Percentiles rank a stretch among this genome's conserved stretches.
Conservation (phyloP, 2,888 invertebrate species). For the Malacosoma neustria region DNA sequence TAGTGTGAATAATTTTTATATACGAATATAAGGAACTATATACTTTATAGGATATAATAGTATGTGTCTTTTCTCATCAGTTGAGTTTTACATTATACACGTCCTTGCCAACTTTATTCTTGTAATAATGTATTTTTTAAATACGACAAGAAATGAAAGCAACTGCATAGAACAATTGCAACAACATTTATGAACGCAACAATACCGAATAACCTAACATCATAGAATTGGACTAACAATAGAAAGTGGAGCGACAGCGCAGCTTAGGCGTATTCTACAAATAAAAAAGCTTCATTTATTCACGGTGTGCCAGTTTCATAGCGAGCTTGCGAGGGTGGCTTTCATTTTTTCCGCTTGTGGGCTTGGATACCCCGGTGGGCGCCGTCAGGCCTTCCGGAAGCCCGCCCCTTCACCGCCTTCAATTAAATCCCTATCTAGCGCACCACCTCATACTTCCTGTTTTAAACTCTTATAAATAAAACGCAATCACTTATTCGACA, state of each 20-base stretch:
- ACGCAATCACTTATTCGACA: too few species aligned
- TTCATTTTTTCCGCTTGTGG: constrained; percentile 60
- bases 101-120: too few species aligned
- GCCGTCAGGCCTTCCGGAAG: constrained; percentile 34
- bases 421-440: constrained; percentile 69
- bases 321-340: constrained; percentile 62
- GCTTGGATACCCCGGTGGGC: constrained; percentile 44
- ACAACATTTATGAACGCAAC: constrained; percentile 26
- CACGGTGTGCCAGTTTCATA: constrained; percentile 72
- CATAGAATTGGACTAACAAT: constrained; percentile 65
- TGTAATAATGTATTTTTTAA: too few species aligned
- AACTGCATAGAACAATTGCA: too few species aligned
- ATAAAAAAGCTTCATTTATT: constrained; percentile 73
- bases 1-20: too few species aligned
- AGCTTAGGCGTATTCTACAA: constrained; percentile 66
- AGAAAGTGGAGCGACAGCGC: constrained; percentile 41
- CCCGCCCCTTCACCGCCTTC: constrained; percentile 55
- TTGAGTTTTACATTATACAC: too few species aligned
- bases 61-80: too few species aligned
- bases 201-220: constrained; percentile 58
- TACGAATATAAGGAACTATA: too few species aligned
- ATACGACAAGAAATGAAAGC: too few species aligned
- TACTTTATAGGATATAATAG: too few species aligned
- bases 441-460: constrained; percentile 59
- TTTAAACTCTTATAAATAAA: constrained; percentile 65